Evolutionary conservation across 2,888 invertebrate genomes (phyloP).

Genomic region (Agriopis aurantiaria): DNA sequence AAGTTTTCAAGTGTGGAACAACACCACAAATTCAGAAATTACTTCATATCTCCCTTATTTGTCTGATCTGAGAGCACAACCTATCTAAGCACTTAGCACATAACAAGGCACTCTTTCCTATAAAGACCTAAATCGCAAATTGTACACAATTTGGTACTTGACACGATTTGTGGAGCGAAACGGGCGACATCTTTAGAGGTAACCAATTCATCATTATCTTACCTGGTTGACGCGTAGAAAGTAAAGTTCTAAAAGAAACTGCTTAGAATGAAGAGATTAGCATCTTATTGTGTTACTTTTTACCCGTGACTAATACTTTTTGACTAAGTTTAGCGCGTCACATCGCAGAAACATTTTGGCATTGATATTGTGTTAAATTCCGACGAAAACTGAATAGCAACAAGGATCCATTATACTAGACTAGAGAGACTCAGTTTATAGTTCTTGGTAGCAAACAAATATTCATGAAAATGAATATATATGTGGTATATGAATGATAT

Average conservation of each 20-base stretch:
- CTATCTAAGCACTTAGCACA: not conserved
- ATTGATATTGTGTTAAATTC: not conserved
- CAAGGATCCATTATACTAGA: too few relatives aligned
- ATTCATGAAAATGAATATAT: conserved; percentile 20
- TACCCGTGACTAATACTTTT: conserved; percentile 20
- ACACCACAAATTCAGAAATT: too few relatives aligned
- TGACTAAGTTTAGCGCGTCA: not conserved
- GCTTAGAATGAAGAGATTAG: conserved; percentile 24
- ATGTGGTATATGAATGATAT: too few relatives aligned
- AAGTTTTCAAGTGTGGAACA: too few relatives aligned
- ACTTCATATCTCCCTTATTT: too few relatives aligned
- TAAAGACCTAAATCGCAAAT: conserved; percentile 43
- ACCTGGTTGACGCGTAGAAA: conserved; percentile 28
- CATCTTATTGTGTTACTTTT: conserved; percentile 33
- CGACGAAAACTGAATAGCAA: not conserved
- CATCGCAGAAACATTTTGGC: not conserved
- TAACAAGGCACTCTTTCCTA: conserved; percentile 19
- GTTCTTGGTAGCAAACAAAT: conserved; percentile 8
- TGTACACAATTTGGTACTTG: conserved; percentile 49
- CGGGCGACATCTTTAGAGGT: conserved; percentile 40
- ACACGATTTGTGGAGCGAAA: conserved; percentile 52
- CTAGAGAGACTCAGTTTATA: too few relatives aligned
- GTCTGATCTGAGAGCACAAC: not conserved
- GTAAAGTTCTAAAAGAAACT: conserved; percentile 21
- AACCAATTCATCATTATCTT: conserved; percentile 28